phyloP scores from a whole-genome alignment of 2,888 invertebrate species.

The Chrysodeixis includens region DNA sequence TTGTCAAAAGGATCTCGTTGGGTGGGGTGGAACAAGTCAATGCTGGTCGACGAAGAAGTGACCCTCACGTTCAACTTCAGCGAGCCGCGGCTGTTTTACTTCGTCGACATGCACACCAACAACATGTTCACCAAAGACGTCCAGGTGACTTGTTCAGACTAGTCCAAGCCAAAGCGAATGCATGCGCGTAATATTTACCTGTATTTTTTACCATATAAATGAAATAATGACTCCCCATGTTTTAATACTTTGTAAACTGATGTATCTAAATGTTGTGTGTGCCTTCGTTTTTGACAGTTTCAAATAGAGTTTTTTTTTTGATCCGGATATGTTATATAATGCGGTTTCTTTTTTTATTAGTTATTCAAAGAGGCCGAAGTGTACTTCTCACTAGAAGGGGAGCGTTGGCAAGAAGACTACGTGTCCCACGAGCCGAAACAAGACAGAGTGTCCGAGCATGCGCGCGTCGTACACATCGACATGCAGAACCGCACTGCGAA shows the following conservation, averaged over 20 bases:
- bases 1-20: constrained; percentile 90
- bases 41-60: constrained; percentile 89
- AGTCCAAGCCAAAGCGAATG: constrained; percentile 33
- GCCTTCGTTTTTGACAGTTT: not conserved
- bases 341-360: constrained; percentile 76
- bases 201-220: constrained; percentile 6
- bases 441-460: constrained; percentile 88
- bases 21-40: constrained; percentile 96
- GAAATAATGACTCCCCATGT: not conserved
- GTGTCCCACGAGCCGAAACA: constrained; percentile 90
- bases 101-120: constrained; percentile 93
- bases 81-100: constrained; percentile 92
- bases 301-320: not conserved
- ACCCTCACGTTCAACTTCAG: constrained; percentile 95
- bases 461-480: constrained; percentile 92
- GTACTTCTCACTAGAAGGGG: constrained; percentile 94
- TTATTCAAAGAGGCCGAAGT: constrained; percentile 93
- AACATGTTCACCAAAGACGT: constrained; percentile 95
- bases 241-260: not conserved
- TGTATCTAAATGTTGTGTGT: not conserved
- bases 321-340: not conserved
- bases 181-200: not conserved
- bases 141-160: constrained; percentile 87
- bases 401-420: constrained; percentile 92
- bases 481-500: constrained; percentile 93